Conservation (phyloP, 2,797 vertebrate genomes). For the Pempheris klunzingeri region DNA sequence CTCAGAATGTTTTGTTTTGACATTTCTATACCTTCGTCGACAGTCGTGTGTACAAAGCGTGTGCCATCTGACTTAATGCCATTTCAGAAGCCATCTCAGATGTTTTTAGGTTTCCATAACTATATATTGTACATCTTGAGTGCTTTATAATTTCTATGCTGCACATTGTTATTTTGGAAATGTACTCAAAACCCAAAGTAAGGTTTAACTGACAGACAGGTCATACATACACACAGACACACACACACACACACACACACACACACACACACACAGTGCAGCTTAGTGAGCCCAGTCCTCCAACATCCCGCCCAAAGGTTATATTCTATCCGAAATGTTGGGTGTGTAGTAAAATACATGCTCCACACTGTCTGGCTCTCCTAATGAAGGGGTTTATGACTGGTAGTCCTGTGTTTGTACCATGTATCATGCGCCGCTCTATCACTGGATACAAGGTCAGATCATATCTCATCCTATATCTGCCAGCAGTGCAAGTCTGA, state of each 20-base stretch:
- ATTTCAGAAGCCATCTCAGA: constrained; percentile 81
- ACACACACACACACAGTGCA: constrained; percentile 57
- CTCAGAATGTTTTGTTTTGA: constrained; percentile 82
- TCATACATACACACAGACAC: constrained; percentile 48
- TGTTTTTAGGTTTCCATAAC: constrained; percentile 86
- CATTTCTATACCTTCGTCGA: constrained; percentile 74
- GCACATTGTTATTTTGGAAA: constrained; percentile 89
- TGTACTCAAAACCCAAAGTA: constrained; percentile 88
- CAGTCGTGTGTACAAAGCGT: constrained; percentile 74
- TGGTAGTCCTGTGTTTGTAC: constrained; percentile 82
- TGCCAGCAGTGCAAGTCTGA: constrained; percentile 46
- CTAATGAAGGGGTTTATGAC: constrained; percentile 87
- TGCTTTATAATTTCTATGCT: constrained; percentile 89
- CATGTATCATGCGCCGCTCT: constrained; percentile 78
- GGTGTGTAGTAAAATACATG: constrained; percentile 89
- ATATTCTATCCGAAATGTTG: constrained; percentile 89
- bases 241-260: constrained; percentile 49
- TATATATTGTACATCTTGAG: constrained; percentile 88
- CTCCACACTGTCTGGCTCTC: constrained; percentile 87
- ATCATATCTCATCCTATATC: constrained; percentile 69
- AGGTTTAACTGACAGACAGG: constrained; percentile 87
- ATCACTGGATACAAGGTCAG: constrained; percentile 69
- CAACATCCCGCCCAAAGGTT: constrained; percentile 87
- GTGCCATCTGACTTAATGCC: constrained; percentile 78
- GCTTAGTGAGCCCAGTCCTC: constrained; percentile 74